These are phyloP conservation scores for Scartelaos histophorus DNA, from an alignment of 2,113 vertebrate species.

Conservation along the genomic window DNA sequence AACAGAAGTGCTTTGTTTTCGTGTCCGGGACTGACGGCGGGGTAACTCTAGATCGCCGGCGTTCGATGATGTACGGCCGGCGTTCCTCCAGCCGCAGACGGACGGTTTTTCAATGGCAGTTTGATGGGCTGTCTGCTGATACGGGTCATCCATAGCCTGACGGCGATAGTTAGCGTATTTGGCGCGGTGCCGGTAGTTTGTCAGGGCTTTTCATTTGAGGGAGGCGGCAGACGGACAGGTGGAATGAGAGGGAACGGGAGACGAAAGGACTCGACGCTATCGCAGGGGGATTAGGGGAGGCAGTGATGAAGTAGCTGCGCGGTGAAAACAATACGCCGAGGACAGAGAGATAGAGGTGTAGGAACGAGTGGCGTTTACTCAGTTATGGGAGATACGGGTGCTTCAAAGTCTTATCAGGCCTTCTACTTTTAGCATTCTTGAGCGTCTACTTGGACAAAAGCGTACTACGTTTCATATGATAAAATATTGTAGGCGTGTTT, in stretches of 20 bases:
- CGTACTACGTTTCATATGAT: no score
- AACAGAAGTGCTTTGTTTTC: conserved; percentile 75
- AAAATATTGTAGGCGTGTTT: no score
- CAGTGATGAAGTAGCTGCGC: conserved; percentile 53
- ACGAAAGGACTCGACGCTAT: conserved; percentile 56
- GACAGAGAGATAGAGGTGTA: conserved; percentile 1
- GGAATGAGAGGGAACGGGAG: conserved; percentile 59
- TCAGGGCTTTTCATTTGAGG: conserved; percentile 61
- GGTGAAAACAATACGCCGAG: conserved; percentile 44
- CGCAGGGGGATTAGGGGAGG: conserved; percentile 47
- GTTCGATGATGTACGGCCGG: conserved; percentile 66
- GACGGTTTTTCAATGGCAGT: conserved; percentile 43
- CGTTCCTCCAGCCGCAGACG: conserved; percentile 37
- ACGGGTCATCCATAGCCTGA: conserved; percentile 55
- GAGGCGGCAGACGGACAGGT: conserved; percentile 51
- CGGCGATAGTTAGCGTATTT: conserved; percentile 57
- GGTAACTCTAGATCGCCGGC: conserved; percentile 71
- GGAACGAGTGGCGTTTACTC: conserved; percentile 6
- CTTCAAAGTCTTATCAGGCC: not conserved
- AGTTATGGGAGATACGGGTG: not conserved
- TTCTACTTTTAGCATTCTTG: no score
- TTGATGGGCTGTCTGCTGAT: conserved; percentile 42
- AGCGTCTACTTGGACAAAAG: no score
- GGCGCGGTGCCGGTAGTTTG: conserved; percentile 49
- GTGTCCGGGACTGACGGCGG: conserved; percentile 61